phyloP scores from a whole-genome alignment of 2,888 invertebrate genomes.

The Caenorhabditis afra region DNA sequence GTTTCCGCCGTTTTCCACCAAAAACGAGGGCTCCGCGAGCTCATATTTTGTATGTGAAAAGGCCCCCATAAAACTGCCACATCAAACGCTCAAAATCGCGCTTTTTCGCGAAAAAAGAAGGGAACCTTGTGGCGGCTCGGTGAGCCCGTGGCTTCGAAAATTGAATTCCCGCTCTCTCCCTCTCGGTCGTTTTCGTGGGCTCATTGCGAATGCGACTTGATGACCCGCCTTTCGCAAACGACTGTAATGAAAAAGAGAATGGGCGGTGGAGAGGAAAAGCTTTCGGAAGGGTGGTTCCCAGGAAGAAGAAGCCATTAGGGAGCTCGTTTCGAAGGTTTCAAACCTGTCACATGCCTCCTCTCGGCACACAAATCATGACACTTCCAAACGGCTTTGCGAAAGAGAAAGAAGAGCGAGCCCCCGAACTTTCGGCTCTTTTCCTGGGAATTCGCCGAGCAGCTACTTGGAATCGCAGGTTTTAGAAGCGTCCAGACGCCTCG shows the following conservation, averaged over 20 bases:
- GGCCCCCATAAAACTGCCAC: conserved; percentile 40
- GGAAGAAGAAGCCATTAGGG: conserved; percentile 10
- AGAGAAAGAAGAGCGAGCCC: no score
- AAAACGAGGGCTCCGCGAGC: conserved; percentile 10
- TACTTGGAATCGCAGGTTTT: no score
- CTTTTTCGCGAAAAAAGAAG: conserved; percentile 17
- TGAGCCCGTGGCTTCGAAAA: conserved; percentile 9
- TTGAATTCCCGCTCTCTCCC: conserved; percentile 13
- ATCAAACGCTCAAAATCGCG: conserved; percentile 39
- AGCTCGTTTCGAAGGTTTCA: conserved; percentile 48
- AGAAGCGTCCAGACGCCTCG: no score
- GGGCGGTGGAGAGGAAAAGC: conserved; percentile 1
- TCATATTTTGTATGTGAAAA: conserved; percentile 31
- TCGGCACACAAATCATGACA: conserved; percentile 43
- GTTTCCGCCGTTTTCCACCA: background rate
- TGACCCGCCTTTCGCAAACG: conserved; percentile 8
- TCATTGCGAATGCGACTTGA: conserved; percentile 22
- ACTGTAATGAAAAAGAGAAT: conserved; percentile 32
- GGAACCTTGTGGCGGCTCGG: conserved; percentile 4
- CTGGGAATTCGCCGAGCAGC: background rate
- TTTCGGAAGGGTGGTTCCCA: background rate
- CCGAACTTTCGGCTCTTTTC: background rate
- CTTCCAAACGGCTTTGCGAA: conserved; percentile 6
- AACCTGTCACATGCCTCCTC: conserved; percentile 50
- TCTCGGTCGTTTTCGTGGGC: background rate